Evolutionary conservation across 2,888 invertebrate genomes (phyloP), one percentile per base, ranked within the genome.

Genomic region (Diarsia brunnea): DNA sequence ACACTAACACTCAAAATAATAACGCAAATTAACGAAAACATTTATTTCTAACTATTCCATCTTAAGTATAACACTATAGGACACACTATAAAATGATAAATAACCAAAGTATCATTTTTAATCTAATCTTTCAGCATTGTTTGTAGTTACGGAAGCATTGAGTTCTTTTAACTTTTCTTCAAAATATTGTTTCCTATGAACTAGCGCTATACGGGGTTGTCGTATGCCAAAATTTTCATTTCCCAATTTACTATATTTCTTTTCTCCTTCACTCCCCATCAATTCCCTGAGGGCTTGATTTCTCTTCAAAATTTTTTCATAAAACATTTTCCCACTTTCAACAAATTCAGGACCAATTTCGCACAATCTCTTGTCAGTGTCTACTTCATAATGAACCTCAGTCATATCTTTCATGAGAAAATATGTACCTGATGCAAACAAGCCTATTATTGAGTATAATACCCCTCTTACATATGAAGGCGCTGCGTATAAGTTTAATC

Each of bases 301-400:
- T 91, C 98, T 97, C 86, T 97, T 95, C 58, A 98, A 91, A 45
- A 97, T 91, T 94, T 98, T 98, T 45, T 97, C 97, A 91, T 98
- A 99, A 94, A 97, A 99, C 91, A 98, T 97, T 49, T 97, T 94
- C 5, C 98, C 99, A 66, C 98, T 98, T 90, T 97, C 97, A 16
- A 97, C 94, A 91, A 97, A 98, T 63, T 97, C 96, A 60, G 95
- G 93, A 60, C 97, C 97, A 74, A 98, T 91, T 49, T 96, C 92
- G 81, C 97, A 97, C 31, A 98, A 94, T 81, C 95, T 93, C 73
- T 97, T 94, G 91, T 99, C 98, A 31, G 97, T 97, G 19, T 95
- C 85, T 14, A 95, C 93, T 91, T 98, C 98, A 90, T 96, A 97
- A 85, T 96, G 89, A 38, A 97, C 95, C 90, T 97, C 97, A 19